Percentiles rank a stretch among this genome's conserved stretches.
These are phyloP conservation scores for Paratilapia polleni DNA, from an alignment of 2,113 vertebrate genomes.

Conservation along the genomic window DNA sequence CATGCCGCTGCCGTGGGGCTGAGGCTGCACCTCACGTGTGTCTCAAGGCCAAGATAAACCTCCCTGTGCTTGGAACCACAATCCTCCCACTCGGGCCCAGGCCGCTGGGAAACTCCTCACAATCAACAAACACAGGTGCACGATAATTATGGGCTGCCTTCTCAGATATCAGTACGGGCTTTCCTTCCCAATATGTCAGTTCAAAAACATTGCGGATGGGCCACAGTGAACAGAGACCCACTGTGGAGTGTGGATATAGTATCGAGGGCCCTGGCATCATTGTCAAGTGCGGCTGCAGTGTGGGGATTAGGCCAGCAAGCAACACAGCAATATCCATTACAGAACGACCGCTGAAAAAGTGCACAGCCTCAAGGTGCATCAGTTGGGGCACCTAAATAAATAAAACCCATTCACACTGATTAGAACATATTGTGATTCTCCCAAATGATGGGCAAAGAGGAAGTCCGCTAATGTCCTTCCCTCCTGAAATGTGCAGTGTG, in stretches of 20 bases:
- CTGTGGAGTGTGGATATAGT: constrained; percentile 49
- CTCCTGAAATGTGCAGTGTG: constrained; percentile 26
- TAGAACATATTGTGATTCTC: constrained; percentile 70
- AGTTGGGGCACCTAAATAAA: constrained; percentile 60
- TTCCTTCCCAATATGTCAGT: constrained; percentile 65
- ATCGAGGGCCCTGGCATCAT: constrained; percentile 52
- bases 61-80: constrained; percentile 69
- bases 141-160: constrained; percentile 79
- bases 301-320: constrained; percentile 56
- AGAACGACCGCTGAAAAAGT: constrained; percentile 42
- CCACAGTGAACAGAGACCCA: constrained; percentile 51
- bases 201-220: constrained; percentile 64
- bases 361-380: constrained; percentile 62
- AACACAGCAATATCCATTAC: constrained; percentile 36
- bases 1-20: constrained; percentile 58
- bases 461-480: constrained; percentile 65
- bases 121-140: constrained; percentile 82
- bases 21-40: constrained; percentile 66
- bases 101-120: constrained; percentile 79
- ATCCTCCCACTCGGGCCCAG: constrained; percentile 72
- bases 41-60: constrained; percentile 83
- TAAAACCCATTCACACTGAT: constrained; percentile 62
- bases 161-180: constrained; percentile 73
- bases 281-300: constrained; percentile 50
- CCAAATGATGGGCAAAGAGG: constrained; percentile 52